phyloP scores from a whole-genome alignment of 2,113 vertebrate genomes.

The Leptosomus discolor region DNA sequence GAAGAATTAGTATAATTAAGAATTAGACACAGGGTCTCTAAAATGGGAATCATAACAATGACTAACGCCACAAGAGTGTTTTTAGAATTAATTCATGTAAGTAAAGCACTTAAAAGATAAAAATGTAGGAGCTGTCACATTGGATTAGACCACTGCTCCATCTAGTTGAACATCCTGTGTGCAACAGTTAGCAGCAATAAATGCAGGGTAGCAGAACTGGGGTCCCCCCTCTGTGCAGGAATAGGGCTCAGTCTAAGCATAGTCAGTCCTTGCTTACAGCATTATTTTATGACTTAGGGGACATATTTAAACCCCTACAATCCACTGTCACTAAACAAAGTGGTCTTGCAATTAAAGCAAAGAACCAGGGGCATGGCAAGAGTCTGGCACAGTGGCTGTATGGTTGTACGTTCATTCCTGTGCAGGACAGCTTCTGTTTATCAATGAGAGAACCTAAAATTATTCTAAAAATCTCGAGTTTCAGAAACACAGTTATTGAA shows the following conservation, averaged over 20 bases:
- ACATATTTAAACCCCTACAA: not conserved
- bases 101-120: conserved; percentile 48
- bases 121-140: conserved; percentile 32
- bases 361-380: not conserved
- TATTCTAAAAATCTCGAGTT: not conserved
- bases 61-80: conserved; percentile 55
- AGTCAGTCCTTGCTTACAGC: not conserved
- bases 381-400: rapidly evolving
- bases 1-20: conserved; percentile 60
- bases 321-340: not conserved
- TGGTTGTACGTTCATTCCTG: not conserved
- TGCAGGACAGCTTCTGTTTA: not conserved
- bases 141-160: conserved; percentile 34
- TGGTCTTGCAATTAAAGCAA: not conserved
- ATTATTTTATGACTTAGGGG: not conserved
- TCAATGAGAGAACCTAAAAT: not conserved
- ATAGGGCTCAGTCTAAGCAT: not conserved
- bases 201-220: not conserved
- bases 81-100: conserved; percentile 57
- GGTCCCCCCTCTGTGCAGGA: not conserved
- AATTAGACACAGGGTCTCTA: conserved; percentile 58
- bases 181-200: not conserved
- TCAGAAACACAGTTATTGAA: not conserved
- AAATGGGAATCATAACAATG: conserved; percentile 66
- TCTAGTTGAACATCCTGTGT: not conserved